Conservation (phyloP, 2,888 invertebrate species). For the Volucella bombylans region DNA sequence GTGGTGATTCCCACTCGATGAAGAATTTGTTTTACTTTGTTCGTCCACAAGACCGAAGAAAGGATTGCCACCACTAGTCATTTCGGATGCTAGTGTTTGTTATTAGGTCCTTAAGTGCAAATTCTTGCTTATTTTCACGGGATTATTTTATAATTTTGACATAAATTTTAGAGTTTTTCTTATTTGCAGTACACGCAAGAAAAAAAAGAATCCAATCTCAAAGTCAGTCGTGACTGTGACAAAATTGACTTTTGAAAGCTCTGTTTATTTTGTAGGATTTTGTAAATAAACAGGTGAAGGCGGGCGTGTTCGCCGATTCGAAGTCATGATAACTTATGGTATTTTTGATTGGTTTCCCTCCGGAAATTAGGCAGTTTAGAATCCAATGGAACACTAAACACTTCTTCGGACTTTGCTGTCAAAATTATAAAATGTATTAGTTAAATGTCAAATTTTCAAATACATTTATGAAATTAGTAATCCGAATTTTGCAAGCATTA, state of each 20-base stretch:
- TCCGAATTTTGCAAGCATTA: too few relatives aligned
- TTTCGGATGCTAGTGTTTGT: constrained; percentile 9
- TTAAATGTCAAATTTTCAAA: too few relatives aligned
- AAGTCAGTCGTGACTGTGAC: constrained; percentile 49
- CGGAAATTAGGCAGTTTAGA: not conserved
- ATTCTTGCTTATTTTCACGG: constrained; percentile 3
- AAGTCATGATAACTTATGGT: constrained; percentile 4
- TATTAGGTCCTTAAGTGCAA: constrained; percentile 15
- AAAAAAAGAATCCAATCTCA: constrained; percentile 31
- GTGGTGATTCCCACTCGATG: constrained; percentile 21
- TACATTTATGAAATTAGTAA: too few relatives aligned
- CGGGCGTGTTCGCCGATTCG: constrained; percentile 9
- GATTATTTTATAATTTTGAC: constrained; percentile 35
- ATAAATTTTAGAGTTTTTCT: constrained; percentile 49
- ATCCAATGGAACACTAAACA: too few relatives aligned
- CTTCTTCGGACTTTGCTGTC: too few relatives aligned
- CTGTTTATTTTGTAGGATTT: constrained; percentile 27
- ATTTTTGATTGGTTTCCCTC: not conserved
- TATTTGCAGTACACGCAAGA: constrained; percentile 32
- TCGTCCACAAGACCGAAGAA: constrained; percentile 62
- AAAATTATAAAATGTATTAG: too few relatives aligned
- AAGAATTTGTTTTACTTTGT: constrained; percentile 20
- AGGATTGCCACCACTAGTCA: constrained; percentile 59
- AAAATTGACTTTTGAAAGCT: constrained; percentile 39
- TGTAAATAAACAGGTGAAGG: constrained; percentile 42